These are phyloP conservation scores for Calonectris borealis DNA, from an alignment of 2,113 vertebrate species.

Conservation along the genomic window DNA sequence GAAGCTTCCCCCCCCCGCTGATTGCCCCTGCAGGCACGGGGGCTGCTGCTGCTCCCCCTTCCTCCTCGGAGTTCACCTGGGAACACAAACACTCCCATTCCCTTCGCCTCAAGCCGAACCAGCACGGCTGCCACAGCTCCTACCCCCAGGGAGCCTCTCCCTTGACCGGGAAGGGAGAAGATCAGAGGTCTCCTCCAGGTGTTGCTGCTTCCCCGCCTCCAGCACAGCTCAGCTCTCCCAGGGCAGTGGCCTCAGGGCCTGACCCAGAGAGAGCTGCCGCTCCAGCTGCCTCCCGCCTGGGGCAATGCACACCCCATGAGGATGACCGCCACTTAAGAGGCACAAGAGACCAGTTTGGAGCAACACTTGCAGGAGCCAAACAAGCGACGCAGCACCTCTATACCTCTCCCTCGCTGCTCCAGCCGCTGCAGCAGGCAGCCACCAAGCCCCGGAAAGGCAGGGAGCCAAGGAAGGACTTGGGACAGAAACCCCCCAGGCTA, in stretches of 20 bases:
- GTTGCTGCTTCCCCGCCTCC: neutral
- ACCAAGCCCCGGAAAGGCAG: neutral
- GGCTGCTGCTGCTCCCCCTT: neutral
- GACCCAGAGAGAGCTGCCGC: accelerated
- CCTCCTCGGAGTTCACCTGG: neutral
- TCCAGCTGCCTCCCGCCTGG: accelerated
- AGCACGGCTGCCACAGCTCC: neutral
- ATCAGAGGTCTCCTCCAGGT: neutral
- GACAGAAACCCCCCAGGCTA: neutral
- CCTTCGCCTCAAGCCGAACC: neutral
- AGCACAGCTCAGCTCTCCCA: neutral
- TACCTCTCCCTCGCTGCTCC: neutral
- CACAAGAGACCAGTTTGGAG: neutral
- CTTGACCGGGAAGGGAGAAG: neutral
- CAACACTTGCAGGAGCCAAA: neutral
- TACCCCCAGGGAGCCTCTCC: neutral
- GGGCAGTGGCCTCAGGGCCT: neutral
- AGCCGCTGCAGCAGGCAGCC: neutral
- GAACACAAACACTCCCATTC: neutral
- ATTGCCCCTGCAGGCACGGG: accelerated
- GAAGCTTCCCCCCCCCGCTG: neutral
- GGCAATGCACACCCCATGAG: neutral
- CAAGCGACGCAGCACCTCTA: neutral
- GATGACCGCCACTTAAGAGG: neutral
- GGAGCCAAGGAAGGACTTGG: neutral